These are phyloP conservation scores for Orestias chungarensis DNA, from an alignment of 2,797 vertebrate genomes.

Conservation along the genomic window DNA sequence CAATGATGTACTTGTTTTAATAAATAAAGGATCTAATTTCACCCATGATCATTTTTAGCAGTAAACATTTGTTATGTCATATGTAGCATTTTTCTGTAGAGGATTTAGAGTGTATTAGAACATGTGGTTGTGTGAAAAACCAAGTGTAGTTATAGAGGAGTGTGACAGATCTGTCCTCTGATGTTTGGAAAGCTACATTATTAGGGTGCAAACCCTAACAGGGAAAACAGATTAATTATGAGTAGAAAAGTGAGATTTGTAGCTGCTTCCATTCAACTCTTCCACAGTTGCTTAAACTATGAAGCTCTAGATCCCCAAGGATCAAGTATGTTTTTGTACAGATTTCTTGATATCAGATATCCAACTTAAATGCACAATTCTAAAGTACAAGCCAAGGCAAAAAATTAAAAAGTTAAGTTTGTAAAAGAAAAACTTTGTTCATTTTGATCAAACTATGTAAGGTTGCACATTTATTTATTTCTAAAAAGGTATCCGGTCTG, in stretches of 20 bases:
- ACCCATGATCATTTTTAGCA: no score
- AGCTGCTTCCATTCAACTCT: background rate
- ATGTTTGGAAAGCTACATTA: background rate
- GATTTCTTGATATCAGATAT: background rate
- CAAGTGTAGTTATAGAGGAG: background rate
- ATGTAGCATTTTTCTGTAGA: no score
- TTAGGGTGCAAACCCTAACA: background rate
- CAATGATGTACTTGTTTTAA: no score
- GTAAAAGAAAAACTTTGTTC: background rate
- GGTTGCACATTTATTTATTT: conserved; percentile 14
- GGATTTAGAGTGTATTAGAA: background rate
- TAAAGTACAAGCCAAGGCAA: background rate
- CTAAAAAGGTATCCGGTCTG: background rate
- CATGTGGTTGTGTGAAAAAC: background rate
- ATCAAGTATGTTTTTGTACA: background rate
- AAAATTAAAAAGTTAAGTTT: background rate
- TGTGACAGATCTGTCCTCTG: background rate
- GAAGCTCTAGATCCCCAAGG: background rate
- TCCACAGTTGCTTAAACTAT: background rate
- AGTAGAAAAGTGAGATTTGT: background rate
- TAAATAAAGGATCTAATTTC: no score
- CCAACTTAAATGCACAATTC: background rate
- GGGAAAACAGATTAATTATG: background rate
- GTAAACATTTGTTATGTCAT: no score
- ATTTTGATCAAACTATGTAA: background rate